Evolutionary conservation across 2,888 invertebrate genomes (phyloP), one percentile per base, ranked within the genome.

Genomic region (Portevinia maculata): DNA sequence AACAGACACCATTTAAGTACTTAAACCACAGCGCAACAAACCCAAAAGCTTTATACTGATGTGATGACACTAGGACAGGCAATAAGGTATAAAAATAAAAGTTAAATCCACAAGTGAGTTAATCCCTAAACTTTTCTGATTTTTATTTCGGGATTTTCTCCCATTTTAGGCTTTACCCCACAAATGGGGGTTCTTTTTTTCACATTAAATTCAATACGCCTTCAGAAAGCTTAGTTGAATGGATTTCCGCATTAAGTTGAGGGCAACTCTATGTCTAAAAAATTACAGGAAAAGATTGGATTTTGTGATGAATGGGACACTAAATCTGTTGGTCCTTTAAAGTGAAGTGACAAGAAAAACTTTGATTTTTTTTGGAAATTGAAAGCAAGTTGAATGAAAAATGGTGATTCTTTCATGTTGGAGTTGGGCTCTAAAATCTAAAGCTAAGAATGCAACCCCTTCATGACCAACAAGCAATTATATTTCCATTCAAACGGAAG

Each of bases 141-240:
- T 64, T 55, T 41, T 52, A 53, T 50, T 57, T 32, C 30, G 8
- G 37, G 53, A 39, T 37, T 73, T 64, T 41, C 48, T 19, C 39
- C 21, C 28, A 13, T 39, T 59, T 44, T 30, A 30, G 24, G 24
- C 24, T 24, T n/a, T 24, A 24, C 24, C 5, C 24, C 24, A 24
- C 24, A 39, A 32, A 69, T 62, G 17, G 19, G 8, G 11, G n/a
- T 37, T 37, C 13, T 39, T 15, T 30, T 19, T 37, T 3, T 24
- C 46, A 34, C 28, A 37, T 55, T 57, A 30, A 65, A 73, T 75
- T 44, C 44, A 34, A 59, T 34, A 32, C 39, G 48, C 52, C 44
- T 59, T 39, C 44, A 46, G n/a, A 50, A 34, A 64, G 70, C 70
- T 71, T 64, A 78, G 37, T 28, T 34, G 69, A 69, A 60, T 53